phyloP scores from a whole-genome alignment of 1,140 invertebrate species.

The Drosophila erecta region DNA sequence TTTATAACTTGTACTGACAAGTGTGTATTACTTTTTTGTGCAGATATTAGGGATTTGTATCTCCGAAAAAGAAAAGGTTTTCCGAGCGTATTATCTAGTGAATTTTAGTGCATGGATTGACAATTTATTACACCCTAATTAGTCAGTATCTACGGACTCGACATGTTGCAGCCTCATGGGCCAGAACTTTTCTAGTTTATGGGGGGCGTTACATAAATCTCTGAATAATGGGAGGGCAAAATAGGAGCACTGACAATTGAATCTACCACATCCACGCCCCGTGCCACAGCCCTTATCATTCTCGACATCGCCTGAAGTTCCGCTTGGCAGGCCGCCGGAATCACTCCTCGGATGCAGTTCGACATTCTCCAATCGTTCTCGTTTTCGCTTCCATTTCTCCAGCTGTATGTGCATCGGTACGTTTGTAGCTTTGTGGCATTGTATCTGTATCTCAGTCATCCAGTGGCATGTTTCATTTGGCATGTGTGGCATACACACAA shows the following conservation, averaged over 20 bases:
- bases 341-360: slow-evolving; percentile 46
- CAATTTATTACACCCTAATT: slow-evolving; percentile 64
- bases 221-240: slow-evolving; percentile 10
- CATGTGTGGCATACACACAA: slow-evolving; percentile 47
- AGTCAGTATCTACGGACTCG: slow-evolving; percentile 43
- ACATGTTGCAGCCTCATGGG: slow-evolving; percentile 3
- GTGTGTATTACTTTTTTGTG: too few species aligned
- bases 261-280: slow-evolving; percentile 21
- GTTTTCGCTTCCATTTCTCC: slow-evolving; percentile 23
- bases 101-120: background rate
- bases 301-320: slow-evolving; percentile 22
- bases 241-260: slow-evolving; percentile 22
- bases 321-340: slow-evolving; percentile 44
- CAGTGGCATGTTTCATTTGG: slow-evolving; percentile 74
- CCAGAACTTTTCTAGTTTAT: slow-evolving; percentile 12
- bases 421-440: slow-evolving; percentile 1
- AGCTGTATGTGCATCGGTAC: slow-evolving; percentile 17
- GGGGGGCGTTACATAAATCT: slow-evolving; percentile 45
- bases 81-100: too few species aligned
- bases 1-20: background rate
- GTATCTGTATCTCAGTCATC: slow-evolving; percentile 25
- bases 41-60: too few species aligned
- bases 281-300: slow-evolving; percentile 25
- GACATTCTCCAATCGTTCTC: slow-evolving; percentile 52
- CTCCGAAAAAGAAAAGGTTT: too few species aligned